phyloP scores from a whole-genome alignment of 2,797 vertebrate genomes.

The Sorex maritimensis region DNA sequence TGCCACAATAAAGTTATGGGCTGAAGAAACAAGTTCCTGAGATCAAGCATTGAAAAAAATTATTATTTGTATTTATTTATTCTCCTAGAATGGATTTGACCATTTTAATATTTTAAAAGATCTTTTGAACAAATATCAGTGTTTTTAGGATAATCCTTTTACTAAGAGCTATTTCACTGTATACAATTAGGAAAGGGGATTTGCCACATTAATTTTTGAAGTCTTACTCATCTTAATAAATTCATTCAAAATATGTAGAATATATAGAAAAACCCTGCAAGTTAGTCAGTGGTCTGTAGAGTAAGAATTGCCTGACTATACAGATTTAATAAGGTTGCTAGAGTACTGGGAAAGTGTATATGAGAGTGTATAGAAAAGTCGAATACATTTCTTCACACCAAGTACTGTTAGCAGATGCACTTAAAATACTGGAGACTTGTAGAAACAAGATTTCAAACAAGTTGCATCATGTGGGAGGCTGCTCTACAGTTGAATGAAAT shows the following conservation, averaged over 20 bases:
- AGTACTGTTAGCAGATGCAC: constrained; percentile 27
- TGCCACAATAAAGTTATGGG: background rate
- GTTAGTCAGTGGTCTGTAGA: background rate
- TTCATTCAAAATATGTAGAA: background rate
- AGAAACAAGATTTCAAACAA: constrained; percentile 56
- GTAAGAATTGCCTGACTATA: too few relatives aligned
- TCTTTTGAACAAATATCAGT: constrained; percentile 12
- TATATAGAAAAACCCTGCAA: background rate
- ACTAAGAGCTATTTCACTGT: constrained; percentile 18
- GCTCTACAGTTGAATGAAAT: constrained; percentile 43
- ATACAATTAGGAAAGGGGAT: background rate
- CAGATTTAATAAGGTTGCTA: background rate
- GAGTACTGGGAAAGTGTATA: constrained; percentile 52
- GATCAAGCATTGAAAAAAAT: background rate
- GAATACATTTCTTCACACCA: constrained; percentile 24
- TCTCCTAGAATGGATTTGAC: background rate
- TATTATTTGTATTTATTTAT: background rate
- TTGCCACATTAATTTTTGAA: background rate
- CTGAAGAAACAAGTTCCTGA: background rate
- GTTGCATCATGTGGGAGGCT: constrained; percentile 50
- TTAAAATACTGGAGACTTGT: constrained; percentile 33
- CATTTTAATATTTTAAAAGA: constrained; percentile 5
- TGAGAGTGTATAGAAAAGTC: background rate
- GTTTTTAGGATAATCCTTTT: background rate
- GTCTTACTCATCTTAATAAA: constrained; percentile 45